These are phyloP conservation scores for Ptychoptera contaminata DNA, from an alignment of 2,888 invertebrate genomes.

Conservation along the genomic window DNA sequence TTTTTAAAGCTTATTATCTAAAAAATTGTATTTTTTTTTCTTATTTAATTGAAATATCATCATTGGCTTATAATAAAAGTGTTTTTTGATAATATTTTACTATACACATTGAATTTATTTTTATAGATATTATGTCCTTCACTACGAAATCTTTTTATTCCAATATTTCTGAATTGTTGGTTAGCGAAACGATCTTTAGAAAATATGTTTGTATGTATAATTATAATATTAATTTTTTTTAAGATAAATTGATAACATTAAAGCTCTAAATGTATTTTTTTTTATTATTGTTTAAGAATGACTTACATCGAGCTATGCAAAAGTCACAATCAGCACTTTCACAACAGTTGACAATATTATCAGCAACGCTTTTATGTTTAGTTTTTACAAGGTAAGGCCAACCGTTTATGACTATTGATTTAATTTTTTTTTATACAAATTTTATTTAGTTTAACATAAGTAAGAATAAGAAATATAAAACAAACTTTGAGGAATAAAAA, in stretches of 20 bases:
- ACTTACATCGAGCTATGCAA: slow-evolving; percentile 94
- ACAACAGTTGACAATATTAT: slow-evolving; percentile 87
- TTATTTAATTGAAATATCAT: too few relatives aligned
- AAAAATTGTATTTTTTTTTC: too few relatives aligned
- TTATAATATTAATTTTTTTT: not conserved
- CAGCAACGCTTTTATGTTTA: slow-evolving; percentile 84
- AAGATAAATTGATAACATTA: too few relatives aligned
- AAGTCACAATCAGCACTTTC: slow-evolving; percentile 92
- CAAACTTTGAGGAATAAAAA: too few relatives aligned
- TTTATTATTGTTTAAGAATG: slow-evolving; percentile 55
- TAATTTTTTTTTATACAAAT: too few relatives aligned
- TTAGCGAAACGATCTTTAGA: slow-evolving; percentile 91
- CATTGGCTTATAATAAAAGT: too few relatives aligned
- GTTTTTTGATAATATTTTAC: too few relatives aligned
- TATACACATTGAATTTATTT: slow-evolving; percentile 2
- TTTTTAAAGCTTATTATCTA: too few relatives aligned
- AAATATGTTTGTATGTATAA: slow-evolving; percentile 92
- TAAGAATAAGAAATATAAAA: too few relatives aligned
- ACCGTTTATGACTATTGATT: too few relatives aligned
- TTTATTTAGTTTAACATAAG: too few relatives aligned
- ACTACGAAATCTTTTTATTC: slow-evolving; percentile 84
- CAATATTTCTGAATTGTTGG: slow-evolving; percentile 97
- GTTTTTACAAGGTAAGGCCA: slow-evolving; percentile 79
- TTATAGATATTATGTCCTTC: slow-evolving; percentile 77
- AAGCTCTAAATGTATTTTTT: too few relatives aligned